A percentile compares a stretch with the other conserved stretches of the same genome.
phyloP scores from a whole-genome alignment of 2,888 invertebrate genomes.

The Hirtodrosophila histrioides region DNA sequence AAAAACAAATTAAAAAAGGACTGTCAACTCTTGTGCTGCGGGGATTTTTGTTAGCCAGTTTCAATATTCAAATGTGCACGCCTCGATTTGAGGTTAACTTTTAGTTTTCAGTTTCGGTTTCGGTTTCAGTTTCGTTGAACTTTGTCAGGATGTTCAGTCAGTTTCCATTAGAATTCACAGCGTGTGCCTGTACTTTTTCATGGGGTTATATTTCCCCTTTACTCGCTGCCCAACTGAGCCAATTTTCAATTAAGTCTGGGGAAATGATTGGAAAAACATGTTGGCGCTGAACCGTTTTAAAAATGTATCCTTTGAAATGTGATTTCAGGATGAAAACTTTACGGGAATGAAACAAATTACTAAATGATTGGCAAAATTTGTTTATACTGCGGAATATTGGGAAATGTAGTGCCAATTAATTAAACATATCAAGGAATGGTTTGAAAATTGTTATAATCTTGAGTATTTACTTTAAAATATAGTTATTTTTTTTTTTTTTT shows the following conservation, averaged over 20 bases:
- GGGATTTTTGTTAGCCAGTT: conserved; percentile 23
- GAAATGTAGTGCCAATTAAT: too few relatives aligned
- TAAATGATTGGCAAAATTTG: background rate
- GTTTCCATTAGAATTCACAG: conserved; percentile 54
- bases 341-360: background rate
- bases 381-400: too few relatives aligned
- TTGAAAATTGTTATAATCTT: too few relatives aligned
- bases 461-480: too few relatives aligned
- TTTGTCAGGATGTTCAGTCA: conserved; percentile 23
- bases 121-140: conserved; percentile 35
- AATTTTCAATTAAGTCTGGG: conserved; percentile 39
- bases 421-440: too few relatives aligned
- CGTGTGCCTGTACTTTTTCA: conserved; percentile 24
- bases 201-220: background rate
- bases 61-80: conserved; percentile 60
- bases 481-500: too few relatives aligned
- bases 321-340: background rate
- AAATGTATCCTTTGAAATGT: background rate
- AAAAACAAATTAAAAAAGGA: conserved; percentile 55
- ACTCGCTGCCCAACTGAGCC: conserved; percentile 13
- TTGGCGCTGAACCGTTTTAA: background rate
- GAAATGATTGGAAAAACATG: conserved; percentile 10
- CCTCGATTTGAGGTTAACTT: conserved; percentile 50
- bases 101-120: conserved; percentile 43
- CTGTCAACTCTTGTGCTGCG: conserved; percentile 54